Evolutionary conservation across 2,113 vertebrate genomes (phyloP).

Genomic region (Proterorhinus semilunaris): DNA sequence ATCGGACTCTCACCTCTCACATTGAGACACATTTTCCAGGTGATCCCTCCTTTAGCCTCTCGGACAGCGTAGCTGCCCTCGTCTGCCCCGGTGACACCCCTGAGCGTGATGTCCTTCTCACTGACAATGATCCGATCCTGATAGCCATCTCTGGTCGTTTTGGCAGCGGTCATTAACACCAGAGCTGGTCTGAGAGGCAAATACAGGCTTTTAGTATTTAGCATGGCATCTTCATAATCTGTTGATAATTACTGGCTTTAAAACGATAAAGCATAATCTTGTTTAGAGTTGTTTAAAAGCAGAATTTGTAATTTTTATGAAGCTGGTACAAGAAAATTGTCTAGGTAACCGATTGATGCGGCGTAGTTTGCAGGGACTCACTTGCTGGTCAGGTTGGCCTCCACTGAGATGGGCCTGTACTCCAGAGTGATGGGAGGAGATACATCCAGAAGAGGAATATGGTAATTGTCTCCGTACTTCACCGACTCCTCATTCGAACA

Average conservation of each 20-base stretch:
- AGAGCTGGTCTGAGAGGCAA: conserved; percentile 49
- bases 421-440: conserved; percentile 59
- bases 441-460: conserved; percentile 44
- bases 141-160: conserved; percentile 39
- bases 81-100: conserved; percentile 57
- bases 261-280: no score
- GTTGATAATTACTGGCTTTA: not conserved
- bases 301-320: no score
- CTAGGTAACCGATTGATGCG: no score
- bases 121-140: conserved; percentile 51
- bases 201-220: not conserved
- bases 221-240: not conserved
- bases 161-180: conserved; percentile 49
- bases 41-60: conserved; percentile 38
- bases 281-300: no score
- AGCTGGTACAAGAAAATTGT: no score
- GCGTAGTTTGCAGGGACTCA: conserved; percentile 11
- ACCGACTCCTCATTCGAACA: conserved; percentile 65
- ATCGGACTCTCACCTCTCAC: conserved; percentile 69
- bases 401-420: conserved; percentile 63
- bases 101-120: conserved; percentile 51
- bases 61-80: conserved; percentile 76
- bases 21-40: conserved; percentile 74
- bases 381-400: conserved; percentile 71
- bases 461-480: conserved; percentile 68